Base-by-base conservation (phyloP, 2,113 vertebrate genomes). In the Ibidorhyncha struthersii region DNA sequence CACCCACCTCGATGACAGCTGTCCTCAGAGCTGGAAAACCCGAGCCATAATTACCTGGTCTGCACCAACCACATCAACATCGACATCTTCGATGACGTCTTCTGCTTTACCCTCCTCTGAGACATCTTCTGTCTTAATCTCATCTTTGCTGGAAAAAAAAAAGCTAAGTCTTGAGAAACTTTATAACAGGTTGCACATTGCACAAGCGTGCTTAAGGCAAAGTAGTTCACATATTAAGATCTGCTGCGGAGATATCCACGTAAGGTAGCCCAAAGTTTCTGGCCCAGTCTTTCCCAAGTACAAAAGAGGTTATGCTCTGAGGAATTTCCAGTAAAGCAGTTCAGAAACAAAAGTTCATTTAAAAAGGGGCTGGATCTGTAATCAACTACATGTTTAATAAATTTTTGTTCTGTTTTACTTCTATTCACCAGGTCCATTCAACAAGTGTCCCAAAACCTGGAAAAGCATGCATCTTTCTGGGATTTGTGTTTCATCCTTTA, bases 31-130 rank as follows among this genome's bases (percentile, higher is more conserved):
- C 53, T 82, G 55, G n/a, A 66, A 82, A 93, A 89, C 34, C 19
- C 12, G 0, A 74, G 16, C 19, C 2, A 5, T 17, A 89, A 89
- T 82, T 96, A 98, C 96, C 97, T 97, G 83, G 8, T 96, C 96
- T 90, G 96, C 85, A 45, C 81, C 93, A 91, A 96, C 55, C 8
- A 97, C 95, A 66, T 98, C 96, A 43, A 97, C 53, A 81, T 97
- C 72, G 0, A 89, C 30, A 40, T 97, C 97, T 83, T 96, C 91
- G 47, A 4, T 2, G 69, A 55, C 12, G 4, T 96, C 90, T 91
- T 94, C 94, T 71, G 58, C 58, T 59, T 66, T 79, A 66, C 41
- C 41, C 14, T 88, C 29, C 49, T 40, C 55, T 0, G 77, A 86
- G 41, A 67, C 36, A 41, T 59, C 63, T 74, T 97, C 97, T 86